Evolutionary conservation across 2,888 invertebrate genomes (phyloP).

Genomic region (Torymus aiolomorphi): DNA sequence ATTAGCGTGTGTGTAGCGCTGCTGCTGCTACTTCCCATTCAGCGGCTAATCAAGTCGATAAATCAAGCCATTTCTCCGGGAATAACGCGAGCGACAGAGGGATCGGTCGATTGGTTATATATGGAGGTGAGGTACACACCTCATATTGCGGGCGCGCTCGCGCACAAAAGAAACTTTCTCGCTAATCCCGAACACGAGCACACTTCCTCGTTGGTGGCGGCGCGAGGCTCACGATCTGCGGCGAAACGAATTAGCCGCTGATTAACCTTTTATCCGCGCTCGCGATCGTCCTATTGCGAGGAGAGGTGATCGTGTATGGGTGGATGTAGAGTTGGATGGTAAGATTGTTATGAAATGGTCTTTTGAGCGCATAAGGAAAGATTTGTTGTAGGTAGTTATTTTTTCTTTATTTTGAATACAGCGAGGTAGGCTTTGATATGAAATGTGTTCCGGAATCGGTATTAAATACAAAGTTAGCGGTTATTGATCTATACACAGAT

Average conservation of each 20-base stretch:
- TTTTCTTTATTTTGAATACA: too few relatives aligned
- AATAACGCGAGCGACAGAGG: too few relatives aligned
- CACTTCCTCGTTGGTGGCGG: slow-evolving; percentile 23
- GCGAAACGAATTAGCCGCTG: slow-evolving; percentile 40
- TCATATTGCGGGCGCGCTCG: background rate
- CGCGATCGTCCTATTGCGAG: background rate
- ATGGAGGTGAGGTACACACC: background rate
- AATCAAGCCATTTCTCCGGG: slow-evolving; percentile 8
- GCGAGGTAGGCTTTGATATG: too few relatives aligned
- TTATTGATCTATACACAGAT: too few relatives aligned
- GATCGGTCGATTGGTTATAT: too few relatives aligned
- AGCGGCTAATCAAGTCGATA: slow-evolving; percentile 30
- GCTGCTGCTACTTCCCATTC: slow-evolving; percentile 7
- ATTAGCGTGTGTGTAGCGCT: slow-evolving; percentile 1
- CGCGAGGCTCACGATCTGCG: background rate
- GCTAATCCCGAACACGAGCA: slow-evolving; percentile 5
- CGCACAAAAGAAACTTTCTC: slow-evolving; percentile 45
- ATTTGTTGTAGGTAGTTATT: background rate
- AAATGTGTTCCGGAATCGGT: too few relatives aligned
- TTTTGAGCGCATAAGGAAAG: background rate
- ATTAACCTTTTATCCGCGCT: slow-evolving; percentile 33
- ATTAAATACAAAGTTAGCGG: too few relatives aligned
- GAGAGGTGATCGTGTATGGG: background rate
- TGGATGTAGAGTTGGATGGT: too few relatives aligned
- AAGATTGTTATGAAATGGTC: too few relatives aligned